phyloP scores from a whole-genome alignment of 2,113 vertebrate genomes.

The Petrocephalus zakoni region DNA sequence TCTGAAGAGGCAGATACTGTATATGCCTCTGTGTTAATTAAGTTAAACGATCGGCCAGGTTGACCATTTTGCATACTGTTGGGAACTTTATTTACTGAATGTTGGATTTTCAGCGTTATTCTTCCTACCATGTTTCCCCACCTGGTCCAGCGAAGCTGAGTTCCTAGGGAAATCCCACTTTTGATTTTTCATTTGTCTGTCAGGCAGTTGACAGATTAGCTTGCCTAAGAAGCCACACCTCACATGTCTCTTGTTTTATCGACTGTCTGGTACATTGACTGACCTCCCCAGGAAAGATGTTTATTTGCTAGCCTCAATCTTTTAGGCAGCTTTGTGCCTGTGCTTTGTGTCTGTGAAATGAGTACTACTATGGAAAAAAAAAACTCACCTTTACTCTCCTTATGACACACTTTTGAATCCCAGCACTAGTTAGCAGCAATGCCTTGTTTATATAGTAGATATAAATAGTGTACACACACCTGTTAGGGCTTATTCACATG shows the following conservation, averaged over 20 bases:
- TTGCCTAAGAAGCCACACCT: neutral
- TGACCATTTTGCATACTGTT: neutral
- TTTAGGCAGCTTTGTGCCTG: neutral
- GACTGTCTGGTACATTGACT: neutral
- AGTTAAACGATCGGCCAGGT: neutral
- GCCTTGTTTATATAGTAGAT: neutral
- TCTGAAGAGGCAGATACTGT: neutral
- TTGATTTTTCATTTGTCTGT: neutral
- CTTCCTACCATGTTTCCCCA: neutral
- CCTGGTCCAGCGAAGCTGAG: neutral
- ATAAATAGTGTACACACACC: too few relatives aligned
- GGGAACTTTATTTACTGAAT: neutral
- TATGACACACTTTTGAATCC: neutral
- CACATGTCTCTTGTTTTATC: neutral
- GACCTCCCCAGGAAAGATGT: neutral
- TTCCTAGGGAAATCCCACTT: neutral
- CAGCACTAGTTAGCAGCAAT: neutral
- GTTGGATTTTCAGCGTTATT: neutral
- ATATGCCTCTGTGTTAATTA: neutral
- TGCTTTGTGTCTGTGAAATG: neutral
- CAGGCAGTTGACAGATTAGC: neutral
- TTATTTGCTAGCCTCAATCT: neutral
- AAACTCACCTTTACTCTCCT: neutral
- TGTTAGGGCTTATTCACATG: too few relatives aligned
- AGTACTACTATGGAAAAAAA: neutral